Conservation (phyloP, 2,888 invertebrate species). For the Rhabditoides inermis region DNA sequence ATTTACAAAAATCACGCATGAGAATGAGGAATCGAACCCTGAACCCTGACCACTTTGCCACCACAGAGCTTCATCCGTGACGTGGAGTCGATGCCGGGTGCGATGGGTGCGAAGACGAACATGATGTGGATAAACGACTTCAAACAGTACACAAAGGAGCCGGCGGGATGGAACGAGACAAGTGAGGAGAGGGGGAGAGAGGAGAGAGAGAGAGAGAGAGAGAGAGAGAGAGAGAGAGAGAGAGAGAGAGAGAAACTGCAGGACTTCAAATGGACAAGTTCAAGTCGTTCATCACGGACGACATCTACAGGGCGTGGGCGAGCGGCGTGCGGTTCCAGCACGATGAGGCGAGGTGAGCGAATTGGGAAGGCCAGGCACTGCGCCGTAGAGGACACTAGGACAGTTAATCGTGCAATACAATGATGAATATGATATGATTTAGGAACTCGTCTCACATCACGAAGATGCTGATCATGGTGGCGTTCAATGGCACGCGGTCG, state of each 20-base stretch:
- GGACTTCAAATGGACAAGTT: slow-evolving; percentile 29
- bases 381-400: no score
- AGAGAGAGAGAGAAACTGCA: no score
- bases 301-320: slow-evolving; percentile 30
- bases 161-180: no score
- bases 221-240: no score
- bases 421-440: neutral
- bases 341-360: slow-evolving; percentile 13
- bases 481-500: slow-evolving; percentile 25
- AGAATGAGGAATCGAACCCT: no score
- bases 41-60: no score
- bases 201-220: no score
- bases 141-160: slow-evolving; percentile 10
- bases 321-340: slow-evolving; percentile 26
- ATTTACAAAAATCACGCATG: no score
- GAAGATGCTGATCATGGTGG: slow-evolving; percentile 33
- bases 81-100: slow-evolving; percentile 16
- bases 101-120: slow-evolving; percentile 18
- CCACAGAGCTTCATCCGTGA: slow-evolving; percentile 17
- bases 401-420: neutral
- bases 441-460: slow-evolving; percentile 15
- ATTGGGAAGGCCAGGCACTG: no score
- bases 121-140: slow-evolving; percentile 38
- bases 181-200: no score
- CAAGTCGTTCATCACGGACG: slow-evolving; percentile 27